Conservation (phyloP, 2,797 vertebrate species). For the Mormyrops attenuatus region DNA sequence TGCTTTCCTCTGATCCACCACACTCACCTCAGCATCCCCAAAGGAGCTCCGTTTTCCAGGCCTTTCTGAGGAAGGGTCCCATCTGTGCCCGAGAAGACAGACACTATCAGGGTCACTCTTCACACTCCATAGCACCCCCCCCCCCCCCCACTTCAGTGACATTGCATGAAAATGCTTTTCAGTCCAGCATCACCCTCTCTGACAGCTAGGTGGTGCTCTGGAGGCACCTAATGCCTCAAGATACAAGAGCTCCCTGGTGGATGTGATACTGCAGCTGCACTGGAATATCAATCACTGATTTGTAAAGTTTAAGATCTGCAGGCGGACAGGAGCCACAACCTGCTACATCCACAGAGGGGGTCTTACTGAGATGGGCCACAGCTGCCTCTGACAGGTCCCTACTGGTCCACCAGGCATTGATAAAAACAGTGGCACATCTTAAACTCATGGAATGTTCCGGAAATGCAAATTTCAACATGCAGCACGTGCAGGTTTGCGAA, state of each 20-base stretch:
- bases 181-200: background rate
- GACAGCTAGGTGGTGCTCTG: background rate
- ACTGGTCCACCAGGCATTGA: background rate
- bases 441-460: background rate
- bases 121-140: background rate
- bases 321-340: background rate
- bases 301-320: background rate
- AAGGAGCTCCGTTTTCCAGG: conserved; percentile 66
- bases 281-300: background rate
- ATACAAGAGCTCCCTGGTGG: background rate
- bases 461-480: conserved; percentile 27
- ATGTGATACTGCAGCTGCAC: background rate
- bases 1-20: background rate
- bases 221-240: background rate
- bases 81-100: conserved; percentile 40
- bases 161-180: background rate
- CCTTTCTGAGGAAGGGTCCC: conserved; percentile 44
- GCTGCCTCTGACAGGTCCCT: background rate
- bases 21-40: conserved; percentile 48
- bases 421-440: background rate
- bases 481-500: conserved; percentile 6
- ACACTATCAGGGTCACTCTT: background rate
- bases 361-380: background rate
- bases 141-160: background rate
- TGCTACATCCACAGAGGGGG: background rate